These are phyloP conservation scores for Limanda limanda DNA, from an alignment of 2,113 vertebrate genomes.

Conservation along the genomic window DNA sequence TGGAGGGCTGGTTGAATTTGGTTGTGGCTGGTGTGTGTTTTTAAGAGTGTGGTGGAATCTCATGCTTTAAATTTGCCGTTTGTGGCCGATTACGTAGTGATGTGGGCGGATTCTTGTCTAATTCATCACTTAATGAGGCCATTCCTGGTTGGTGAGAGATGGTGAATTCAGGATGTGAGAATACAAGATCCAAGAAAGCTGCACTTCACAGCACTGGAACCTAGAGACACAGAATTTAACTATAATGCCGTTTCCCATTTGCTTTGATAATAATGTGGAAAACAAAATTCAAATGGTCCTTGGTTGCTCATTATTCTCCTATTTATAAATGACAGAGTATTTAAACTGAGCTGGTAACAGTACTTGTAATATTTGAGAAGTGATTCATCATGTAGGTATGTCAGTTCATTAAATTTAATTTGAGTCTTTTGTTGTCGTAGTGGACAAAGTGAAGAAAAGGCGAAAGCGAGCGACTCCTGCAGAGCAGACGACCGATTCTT, in stretches of 20 bases:
- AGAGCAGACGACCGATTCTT: neutral
- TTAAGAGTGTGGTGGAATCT: neutral
- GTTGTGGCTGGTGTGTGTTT: neutral
- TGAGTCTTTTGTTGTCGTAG: neutral
- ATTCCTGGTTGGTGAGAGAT: neutral
- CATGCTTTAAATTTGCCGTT: neutral
- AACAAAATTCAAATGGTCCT: no score
- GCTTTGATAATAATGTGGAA: neutral
- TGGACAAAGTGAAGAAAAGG: constrained; percentile 30
- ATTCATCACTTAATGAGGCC: neutral
- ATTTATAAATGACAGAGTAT: neutral
- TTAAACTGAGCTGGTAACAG: neutral
- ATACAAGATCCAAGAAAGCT: neutral
- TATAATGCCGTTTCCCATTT: neutral
- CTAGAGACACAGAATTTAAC: neutral
- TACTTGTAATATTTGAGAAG: no score
- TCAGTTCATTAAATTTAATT: neutral
- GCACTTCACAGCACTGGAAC: neutral
- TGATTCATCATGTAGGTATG: neutral
- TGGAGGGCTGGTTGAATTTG: neutral
- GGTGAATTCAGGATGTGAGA: no score
- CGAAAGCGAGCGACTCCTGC: constrained; percentile 3
- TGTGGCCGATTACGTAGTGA: constrained; percentile 1
- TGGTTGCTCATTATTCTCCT: neutral
- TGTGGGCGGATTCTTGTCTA: neutral